phyloP scores from a whole-genome alignment of 1,140 invertebrate genomes.

The Hestina assimilis region DNA sequence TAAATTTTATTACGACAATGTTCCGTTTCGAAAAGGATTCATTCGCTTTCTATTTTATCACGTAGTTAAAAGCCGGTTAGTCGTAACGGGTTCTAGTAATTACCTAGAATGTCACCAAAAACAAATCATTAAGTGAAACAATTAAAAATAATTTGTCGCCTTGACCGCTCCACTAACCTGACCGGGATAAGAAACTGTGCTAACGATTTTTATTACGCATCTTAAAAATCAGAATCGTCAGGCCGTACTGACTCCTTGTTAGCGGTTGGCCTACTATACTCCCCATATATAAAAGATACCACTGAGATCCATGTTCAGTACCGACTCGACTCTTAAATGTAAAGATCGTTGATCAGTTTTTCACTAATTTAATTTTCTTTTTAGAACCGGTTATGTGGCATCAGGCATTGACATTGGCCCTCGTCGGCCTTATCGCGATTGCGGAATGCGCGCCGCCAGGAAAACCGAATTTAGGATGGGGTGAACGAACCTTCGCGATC shows the following conservation, averaged over 20 bases:
- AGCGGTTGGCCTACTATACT: constrained; percentile 71
- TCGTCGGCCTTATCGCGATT: constrained; percentile 45
- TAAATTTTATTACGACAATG: neutral
- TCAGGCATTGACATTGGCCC: constrained; percentile 42
- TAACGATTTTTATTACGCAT: constrained; percentile 69
- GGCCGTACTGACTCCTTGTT: constrained; percentile 49
- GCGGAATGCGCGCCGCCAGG: constrained; percentile 58
- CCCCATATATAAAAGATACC: constrained; percentile 66
- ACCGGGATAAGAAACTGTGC: constrained; percentile 64
- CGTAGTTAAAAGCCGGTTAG: constrained; percentile 15
- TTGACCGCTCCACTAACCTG: constrained; percentile 55
- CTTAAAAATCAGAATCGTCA: constrained; percentile 57
- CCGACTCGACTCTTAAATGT: constrained; percentile 45
- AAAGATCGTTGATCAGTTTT: constrained; percentile 40
- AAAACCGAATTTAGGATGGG: constrained; percentile 65
- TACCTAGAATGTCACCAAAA: constrained; percentile 34
- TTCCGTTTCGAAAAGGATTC: constrained; percentile 3
- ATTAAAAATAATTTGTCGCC: constrained; percentile 55
- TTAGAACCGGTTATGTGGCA: constrained; percentile 65
- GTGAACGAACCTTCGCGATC: constrained; percentile 66
- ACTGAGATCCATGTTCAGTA: constrained; percentile 54
- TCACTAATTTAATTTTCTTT: constrained; percentile 53
- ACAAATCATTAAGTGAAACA: constrained; percentile 46
- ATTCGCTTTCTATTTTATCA: neutral
- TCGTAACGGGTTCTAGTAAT: constrained; percentile 35